Evolutionary conservation across 1,140 invertebrate species (phyloP).

Genomic region (Hyposmocoma kahamanoa): DNA sequence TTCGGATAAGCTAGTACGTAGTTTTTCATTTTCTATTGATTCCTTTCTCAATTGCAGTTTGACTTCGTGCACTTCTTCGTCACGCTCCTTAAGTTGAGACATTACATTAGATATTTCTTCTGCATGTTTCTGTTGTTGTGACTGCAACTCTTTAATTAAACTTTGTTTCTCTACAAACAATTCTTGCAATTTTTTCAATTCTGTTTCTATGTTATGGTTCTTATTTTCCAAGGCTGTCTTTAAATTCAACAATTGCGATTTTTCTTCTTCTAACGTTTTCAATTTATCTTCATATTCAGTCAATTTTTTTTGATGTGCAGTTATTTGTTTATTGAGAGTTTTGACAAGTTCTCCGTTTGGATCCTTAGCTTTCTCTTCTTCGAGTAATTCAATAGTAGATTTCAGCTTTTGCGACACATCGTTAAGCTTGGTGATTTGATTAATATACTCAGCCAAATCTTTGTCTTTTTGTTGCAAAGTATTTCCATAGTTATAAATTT

Average conservation of each 20-base stretch:
- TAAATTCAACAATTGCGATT: slow-evolving; percentile 38
- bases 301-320: slow-evolving; percentile 62
- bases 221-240: slow-evolving; percentile 47
- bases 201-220: slow-evolving; percentile 32
- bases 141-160: slow-evolving; percentile 55
- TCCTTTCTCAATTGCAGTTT: slow-evolving; percentile 65
- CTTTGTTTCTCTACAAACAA: slow-evolving; percentile 51
- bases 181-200: slow-evolving; percentile 51
- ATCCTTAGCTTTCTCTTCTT: slow-evolving; percentile 64
- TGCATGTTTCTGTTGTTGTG: slow-evolving; percentile 48
- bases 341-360: slow-evolving; percentile 57
- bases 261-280: slow-evolving; percentile 52
- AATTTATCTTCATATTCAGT: slow-evolving; percentile 62
- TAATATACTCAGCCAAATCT: slow-evolving; percentile 62
- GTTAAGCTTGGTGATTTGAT: slow-evolving; percentile 71
- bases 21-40: slow-evolving; percentile 67
- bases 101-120: slow-evolving; percentile 58
- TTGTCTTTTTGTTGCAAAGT: slow-evolving; percentile 66
- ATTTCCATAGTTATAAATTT: slow-evolving; percentile 50
- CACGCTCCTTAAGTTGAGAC: slow-evolving; percentile 67
- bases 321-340: slow-evolving; percentile 64
- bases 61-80: slow-evolving; percentile 74
- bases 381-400: slow-evolving; percentile 65
- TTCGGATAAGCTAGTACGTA: slow-evolving; percentile 39
- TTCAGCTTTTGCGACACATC: slow-evolving; percentile 64